A percentile compares a stretch with the other conserved stretches of the same genome.
These are phyloP conservation scores for Notolepis coatsorum DNA, from an alignment of 2,797 vertebrate genomes.

Conservation along the genomic window DNA sequence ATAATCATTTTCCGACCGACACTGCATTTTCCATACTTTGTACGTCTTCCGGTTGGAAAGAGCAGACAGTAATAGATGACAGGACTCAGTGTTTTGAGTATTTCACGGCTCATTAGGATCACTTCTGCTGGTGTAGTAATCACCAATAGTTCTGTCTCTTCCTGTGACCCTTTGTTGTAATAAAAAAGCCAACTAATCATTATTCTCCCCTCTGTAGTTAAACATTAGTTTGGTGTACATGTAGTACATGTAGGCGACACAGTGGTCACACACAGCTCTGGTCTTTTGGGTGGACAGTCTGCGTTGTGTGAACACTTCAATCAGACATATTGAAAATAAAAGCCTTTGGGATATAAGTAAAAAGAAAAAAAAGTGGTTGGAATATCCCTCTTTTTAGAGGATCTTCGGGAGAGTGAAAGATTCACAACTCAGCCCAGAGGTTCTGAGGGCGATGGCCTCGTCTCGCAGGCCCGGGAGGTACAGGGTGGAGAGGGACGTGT, in stretches of 20 bases:
- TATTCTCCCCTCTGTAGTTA: slow-evolving; percentile 51
- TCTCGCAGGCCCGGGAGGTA: slow-evolving; percentile 57
- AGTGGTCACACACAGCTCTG: not conserved
- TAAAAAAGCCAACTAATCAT: slow-evolving; percentile 3
- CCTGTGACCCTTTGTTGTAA: not conserved
- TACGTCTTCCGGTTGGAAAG: not conserved
- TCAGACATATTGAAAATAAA: not conserved
- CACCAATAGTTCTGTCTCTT: slow-evolving; percentile 22
- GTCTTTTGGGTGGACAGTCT: not conserved
- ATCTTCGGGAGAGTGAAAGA: not conserved
- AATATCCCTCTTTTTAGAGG: not conserved
- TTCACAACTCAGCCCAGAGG: too few relatives aligned
- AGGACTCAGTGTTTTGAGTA: not conserved
- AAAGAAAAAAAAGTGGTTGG: not conserved
- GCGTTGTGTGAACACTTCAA: not conserved
- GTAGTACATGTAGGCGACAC: slow-evolving; percentile 22
- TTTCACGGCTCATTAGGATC: slow-evolving; percentile 55
- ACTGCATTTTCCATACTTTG: slow-evolving; percentile 1
- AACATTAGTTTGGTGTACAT: slow-evolving; percentile 60
- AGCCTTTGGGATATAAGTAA: not conserved
- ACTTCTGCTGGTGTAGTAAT: slow-evolving; percentile 48
- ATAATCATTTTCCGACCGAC: not conserved
- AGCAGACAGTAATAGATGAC: not conserved
- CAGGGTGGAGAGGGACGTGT: slow-evolving; percentile 76
- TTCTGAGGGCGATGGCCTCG: slow-evolving; percentile 61